Conservation (phyloP, 1,140 invertebrate species). For the Bombus polaris region DNA sequence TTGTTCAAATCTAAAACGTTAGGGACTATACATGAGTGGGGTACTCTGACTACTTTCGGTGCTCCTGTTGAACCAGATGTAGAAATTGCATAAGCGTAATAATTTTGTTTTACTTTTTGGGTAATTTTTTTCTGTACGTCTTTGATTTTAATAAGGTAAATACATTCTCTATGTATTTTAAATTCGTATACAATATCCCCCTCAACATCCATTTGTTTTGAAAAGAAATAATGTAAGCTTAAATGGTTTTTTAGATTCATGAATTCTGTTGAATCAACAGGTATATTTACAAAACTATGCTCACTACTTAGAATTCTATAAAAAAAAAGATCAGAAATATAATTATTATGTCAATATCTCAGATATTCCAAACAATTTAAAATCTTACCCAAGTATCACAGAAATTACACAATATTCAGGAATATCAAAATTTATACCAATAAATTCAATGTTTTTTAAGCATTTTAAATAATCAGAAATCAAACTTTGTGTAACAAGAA, state of each 20-base stretch:
- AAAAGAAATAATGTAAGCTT: slow-evolving; percentile 69
- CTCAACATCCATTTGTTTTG: slow-evolving; percentile 24
- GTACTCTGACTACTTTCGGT: slow-evolving; percentile 86
- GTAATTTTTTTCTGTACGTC: slow-evolving; percentile 21
- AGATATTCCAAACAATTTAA: slow-evolving; percentile 14
- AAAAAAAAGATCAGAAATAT: slow-evolving; percentile 28
- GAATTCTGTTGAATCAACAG: slow-evolving; percentile 25
- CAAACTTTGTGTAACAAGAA: slow-evolving; percentile 44
- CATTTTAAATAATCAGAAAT: slow-evolving; percentile 55
- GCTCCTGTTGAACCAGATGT: slow-evolving; percentile 88
- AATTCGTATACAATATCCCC: slow-evolving; percentile 56
- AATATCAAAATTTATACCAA: slow-evolving; percentile 71
- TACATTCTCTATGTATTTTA: slow-evolving; percentile 48
- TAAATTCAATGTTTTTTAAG: slow-evolving; percentile 62
- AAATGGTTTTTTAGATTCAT: slow-evolving; percentile 48
- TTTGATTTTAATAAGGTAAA: slow-evolving; percentile 65
- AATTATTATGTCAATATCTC: slow-evolving; percentile 9
- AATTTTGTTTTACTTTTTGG: slow-evolving; percentile 31
- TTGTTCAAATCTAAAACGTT: slow-evolving; percentile 86
- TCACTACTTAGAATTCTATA: slow-evolving; percentile 69
- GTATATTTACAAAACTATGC: slow-evolving; percentile 70
- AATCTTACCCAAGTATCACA: slow-evolving; percentile 74
- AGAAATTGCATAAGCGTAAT: slow-evolving; percentile 84
- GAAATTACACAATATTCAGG: slow-evolving; percentile 68
- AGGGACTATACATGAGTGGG: slow-evolving; percentile 84